phyloP scores from a whole-genome alignment of 2,113 vertebrate genomes.

The Semnornis frantzii region DNA sequence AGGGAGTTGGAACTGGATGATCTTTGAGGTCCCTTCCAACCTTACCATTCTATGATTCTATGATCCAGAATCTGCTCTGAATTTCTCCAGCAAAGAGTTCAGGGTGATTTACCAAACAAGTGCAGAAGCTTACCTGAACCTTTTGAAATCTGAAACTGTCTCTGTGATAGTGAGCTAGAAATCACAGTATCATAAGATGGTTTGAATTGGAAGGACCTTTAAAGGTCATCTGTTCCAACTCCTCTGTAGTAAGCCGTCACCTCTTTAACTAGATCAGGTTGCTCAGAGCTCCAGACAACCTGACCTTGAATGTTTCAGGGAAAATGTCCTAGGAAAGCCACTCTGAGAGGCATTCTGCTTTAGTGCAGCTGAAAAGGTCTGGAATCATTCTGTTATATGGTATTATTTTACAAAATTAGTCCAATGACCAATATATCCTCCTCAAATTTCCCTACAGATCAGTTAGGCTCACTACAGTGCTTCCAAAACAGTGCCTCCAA shows the following conservation, averaged over 20 bases:
- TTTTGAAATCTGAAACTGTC: accelerated
- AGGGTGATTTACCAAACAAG: not conserved
- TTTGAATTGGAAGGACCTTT: no score
- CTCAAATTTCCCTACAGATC: not conserved
- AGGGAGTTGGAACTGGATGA: no score
- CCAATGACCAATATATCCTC: no score
- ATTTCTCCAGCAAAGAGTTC: not conserved
- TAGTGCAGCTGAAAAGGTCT: not conserved
- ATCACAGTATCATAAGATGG: no score
- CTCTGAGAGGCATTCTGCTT: not conserved
- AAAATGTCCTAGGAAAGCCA: not conserved
- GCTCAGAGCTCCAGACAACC: no score
- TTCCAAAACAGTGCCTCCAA: not conserved
- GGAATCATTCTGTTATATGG: not conserved
- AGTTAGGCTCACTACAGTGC: not conserved
- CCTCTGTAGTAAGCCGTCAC: no score
- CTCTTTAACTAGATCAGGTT: no score
- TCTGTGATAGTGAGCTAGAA: not conserved
- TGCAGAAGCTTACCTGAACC: not conserved
- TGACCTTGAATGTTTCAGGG: no score
- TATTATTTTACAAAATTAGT: not conserved
- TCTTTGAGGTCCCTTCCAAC: no score
- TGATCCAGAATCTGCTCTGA: not conserved
- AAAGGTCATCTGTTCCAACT: no score
- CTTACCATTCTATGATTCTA: no score